Base-by-base conservation (phyloP, 37 sponge, comb jelly and placozoan genomes). In the Axinella damicornis region DNA sequence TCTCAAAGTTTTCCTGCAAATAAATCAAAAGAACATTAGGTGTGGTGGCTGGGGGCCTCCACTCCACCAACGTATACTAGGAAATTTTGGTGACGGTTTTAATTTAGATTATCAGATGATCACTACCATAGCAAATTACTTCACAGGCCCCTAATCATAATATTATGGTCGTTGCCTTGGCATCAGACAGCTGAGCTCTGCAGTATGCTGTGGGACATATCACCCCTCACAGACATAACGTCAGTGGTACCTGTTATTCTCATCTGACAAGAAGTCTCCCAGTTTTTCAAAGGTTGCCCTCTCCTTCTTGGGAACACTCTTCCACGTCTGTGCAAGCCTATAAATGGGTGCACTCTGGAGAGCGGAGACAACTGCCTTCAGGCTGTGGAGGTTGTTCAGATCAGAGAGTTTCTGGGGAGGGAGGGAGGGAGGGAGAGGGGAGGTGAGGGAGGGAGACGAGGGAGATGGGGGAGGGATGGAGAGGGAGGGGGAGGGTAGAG, bases 301-400 rank as follows among this genome's bases (percentile, higher is more conserved):
- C 56, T 95, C 95, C 38, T 79, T 95, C 85, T 81, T 92, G 38
- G 85, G 37, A 0, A 86, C 79, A 53, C 33, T 57, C 58, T 69
- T 85, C 96, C 96, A 95, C 31, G 96, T 95, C 61, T 65, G 83
- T 5, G 71, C 66, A 21, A 95, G 94, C 57, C 96, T 73, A 77
- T 75, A 65, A 41, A 95, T 89, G 37, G 96, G 83, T 1, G 88
- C 73, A 74, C 96, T 92, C 77, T 92, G 94, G 32, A 95, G 65
- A 4, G 69, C 94, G 21, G 90, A 70, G 30, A 95, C 64, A 28
- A 95, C 80, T 21, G 96, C 94, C 79, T 86, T 85, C 68, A 95
- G 76, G 32, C 91, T 79, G 61, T 95, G 94, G 27, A 92, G 31
- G 73, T 92, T 92, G 81, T 93, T 89, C 72, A 95, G 76, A 2